phyloP scores from a whole-genome alignment of 2,113 vertebrate species.

The Nothobranchius kuhntae region DNA sequence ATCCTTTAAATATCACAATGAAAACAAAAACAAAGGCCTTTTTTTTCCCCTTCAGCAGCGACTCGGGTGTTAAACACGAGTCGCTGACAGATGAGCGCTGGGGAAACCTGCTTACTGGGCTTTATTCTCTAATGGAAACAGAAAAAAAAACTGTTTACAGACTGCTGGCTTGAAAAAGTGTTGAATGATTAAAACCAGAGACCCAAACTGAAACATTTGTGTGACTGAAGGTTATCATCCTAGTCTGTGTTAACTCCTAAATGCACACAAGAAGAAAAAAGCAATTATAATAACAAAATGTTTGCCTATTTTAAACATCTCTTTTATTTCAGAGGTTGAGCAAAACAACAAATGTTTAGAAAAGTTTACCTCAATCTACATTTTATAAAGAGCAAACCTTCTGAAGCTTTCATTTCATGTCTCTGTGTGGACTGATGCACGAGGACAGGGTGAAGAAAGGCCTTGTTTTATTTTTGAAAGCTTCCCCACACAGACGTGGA shows the following conservation, averaged over 20 bases:
- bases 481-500: conserved; percentile 12
- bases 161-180: conserved; percentile 12
- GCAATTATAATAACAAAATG: no score
- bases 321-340: no score
- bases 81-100: conserved; percentile 9
- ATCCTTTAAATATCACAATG: neutral
- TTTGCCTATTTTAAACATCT: no score
- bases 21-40: neutral
- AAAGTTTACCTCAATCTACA: no score
- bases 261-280: no score
- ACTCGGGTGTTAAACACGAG: conserved; percentile 14
- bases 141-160: conserved; percentile 7
- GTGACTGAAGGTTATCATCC: neutral
- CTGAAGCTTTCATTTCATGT: no score
- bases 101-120: conserved; percentile 41
- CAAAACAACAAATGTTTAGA: no score
- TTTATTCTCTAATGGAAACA: no score
- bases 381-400: no score
- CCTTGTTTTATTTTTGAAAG: conserved; percentile 15
- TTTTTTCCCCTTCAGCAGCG: neutral
- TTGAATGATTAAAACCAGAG: no score
- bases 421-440: conserved; percentile 10
- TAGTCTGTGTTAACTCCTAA: no score
- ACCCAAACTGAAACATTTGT: neutral
- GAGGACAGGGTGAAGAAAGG: conserved; percentile 4